Evolutionary conservation across 2,888 invertebrate genomes (phyloP), one percentile per base, ranked within the genome.

Genomic region (Epistrophella euchroma): DNA sequence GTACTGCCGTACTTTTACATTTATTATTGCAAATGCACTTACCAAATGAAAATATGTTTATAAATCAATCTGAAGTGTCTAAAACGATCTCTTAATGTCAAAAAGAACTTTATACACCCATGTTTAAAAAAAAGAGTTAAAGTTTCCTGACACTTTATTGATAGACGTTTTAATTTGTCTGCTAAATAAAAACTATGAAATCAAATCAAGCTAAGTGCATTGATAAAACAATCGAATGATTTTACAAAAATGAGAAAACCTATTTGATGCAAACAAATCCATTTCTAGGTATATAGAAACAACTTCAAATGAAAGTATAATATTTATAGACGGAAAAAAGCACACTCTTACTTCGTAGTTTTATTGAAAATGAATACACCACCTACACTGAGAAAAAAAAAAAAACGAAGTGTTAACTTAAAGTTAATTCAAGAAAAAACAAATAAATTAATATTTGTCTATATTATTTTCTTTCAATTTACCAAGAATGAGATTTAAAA

Each of bases 201-300:
- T 62, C 17, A 40, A 62, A 62, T 62, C 28, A 62, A 62, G n/a
- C 13, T 45, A 62, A 62, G 43, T 22, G 62, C 40, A 43, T 40
- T 15, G n/a, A 43, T 19, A 62, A 10, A 43, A 25, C 43, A 62
- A 45, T n/a, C n/a, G 37, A 37, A 58, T 19, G 11, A 35, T 37
- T 19, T 35, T 35, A 32, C 13, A 58, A 58, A 19, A 58, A 19
- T 22, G 10, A 62, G 9, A 43, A 62, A 28, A 25, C 0, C 11
- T n/a, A 25, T 0, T 4, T n/a, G n/a, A 9, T 43, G 2, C 17
- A 28, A 43, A 25, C 25, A 28, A 45, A 62, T 62, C 5, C 9
- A 40, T 45, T 17, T n/a, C 40, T 22, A 19, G 5, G n/a, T 37
- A 25, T 17, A 28, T 25, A 5, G 6, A 60, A n/a, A n/a, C 28